A percentile compares a stretch with the other conserved stretches of the same genome.
phyloP scores from a whole-genome alignment of 2,888 invertebrate genomes.

The Drosophila pseudotakahashii region DNA sequence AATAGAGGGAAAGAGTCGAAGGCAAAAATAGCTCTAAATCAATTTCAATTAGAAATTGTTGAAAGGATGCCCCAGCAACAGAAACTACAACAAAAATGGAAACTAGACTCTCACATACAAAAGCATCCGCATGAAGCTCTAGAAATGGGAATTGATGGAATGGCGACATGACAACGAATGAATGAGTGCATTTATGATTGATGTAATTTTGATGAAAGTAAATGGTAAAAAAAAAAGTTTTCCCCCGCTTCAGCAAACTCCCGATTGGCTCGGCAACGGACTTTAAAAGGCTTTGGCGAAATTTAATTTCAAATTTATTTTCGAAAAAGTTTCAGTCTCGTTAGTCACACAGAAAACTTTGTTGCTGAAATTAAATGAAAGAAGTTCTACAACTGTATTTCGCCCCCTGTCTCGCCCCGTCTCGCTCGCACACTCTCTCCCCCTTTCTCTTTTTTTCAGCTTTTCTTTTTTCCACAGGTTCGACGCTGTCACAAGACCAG shows the following conservation, averaged over 20 bases:
- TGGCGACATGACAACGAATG: conserved; percentile 47
- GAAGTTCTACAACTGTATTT: conserved; percentile 73
- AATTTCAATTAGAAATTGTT: conserved; percentile 75
- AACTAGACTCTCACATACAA: conserved; percentile 23
- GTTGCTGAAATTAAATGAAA: conserved; percentile 74
- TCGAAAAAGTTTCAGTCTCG: conserved; percentile 61
- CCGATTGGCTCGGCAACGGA: conserved; percentile 38
- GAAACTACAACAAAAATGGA: conserved; percentile 18
- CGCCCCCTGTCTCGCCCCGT: conserved; percentile 23
- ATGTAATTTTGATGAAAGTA: conserved; percentile 77
- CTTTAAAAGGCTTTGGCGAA: conserved; percentile 63
- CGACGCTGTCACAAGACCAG: conserved; percentile 46
- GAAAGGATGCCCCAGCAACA: conserved; percentile 62
- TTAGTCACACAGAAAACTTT: conserved; percentile 66
- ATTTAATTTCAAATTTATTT: conserved; percentile 71
- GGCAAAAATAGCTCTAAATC: conserved; percentile 70
- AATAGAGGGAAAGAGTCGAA: conserved; percentile 22
- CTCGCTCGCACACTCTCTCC: conserved; percentile 1
- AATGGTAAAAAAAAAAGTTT: conserved; percentile 42
- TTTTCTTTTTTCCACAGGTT: conserved; percentile 9
- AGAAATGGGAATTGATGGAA: conserved; percentile 70
- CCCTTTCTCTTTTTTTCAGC: conserved; percentile 6
- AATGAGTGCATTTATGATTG: conserved; percentile 79
- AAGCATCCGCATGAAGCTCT: conserved; percentile 56
- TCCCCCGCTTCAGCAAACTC: conserved; percentile 31